These are phyloP conservation scores for Bovichtus diacanthus DNA, from an alignment of 2,797 vertebrate species.

Conservation along the genomic window DNA sequence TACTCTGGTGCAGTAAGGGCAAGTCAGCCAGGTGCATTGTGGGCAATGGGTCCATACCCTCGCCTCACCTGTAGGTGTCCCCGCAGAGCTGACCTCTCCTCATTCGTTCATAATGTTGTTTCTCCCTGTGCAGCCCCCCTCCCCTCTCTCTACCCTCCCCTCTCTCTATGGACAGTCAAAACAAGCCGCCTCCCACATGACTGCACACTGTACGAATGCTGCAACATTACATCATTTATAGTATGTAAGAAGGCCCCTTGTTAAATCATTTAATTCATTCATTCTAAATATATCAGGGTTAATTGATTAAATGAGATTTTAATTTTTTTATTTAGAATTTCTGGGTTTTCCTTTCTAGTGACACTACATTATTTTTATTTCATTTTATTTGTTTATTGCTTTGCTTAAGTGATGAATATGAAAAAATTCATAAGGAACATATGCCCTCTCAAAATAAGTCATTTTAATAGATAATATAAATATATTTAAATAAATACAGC, in stretches of 20 bases:
- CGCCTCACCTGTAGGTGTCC: slow-evolving; percentile 72
- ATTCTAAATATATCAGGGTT: not conserved
- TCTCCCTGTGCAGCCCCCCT: slow-evolving; percentile 16
- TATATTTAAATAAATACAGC: no score
- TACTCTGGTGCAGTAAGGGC: not conserved
- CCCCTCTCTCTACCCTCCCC: slow-evolving; percentile 34
- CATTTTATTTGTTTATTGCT: no score
- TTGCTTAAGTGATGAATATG: no score
- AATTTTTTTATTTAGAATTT: not conserved
- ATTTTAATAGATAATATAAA: no score
- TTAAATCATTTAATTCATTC: not conserved
- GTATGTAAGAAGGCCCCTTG: not conserved
- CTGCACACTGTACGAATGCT: slow-evolving; percentile 28
- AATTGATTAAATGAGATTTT: not conserved
- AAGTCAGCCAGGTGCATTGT: slow-evolving; percentile 41
- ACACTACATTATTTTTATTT: not conserved
- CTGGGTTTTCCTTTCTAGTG: not conserved
- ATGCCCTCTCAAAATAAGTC: no score
- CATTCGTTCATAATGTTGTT: not conserved
- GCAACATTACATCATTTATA: slow-evolving; percentile 69
- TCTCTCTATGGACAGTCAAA: slow-evolving; percentile 52
- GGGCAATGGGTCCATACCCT: slow-evolving; percentile 19
- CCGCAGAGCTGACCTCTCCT: slow-evolving; percentile 53
- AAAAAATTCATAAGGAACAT: no score
- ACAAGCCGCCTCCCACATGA: slow-evolving; percentile 52